Evolutionary conservation across 2,797 vertebrate genomes (phyloP), one percentile per base, ranked within the genome.

Genomic region (Meriones psammophilus): DNA sequence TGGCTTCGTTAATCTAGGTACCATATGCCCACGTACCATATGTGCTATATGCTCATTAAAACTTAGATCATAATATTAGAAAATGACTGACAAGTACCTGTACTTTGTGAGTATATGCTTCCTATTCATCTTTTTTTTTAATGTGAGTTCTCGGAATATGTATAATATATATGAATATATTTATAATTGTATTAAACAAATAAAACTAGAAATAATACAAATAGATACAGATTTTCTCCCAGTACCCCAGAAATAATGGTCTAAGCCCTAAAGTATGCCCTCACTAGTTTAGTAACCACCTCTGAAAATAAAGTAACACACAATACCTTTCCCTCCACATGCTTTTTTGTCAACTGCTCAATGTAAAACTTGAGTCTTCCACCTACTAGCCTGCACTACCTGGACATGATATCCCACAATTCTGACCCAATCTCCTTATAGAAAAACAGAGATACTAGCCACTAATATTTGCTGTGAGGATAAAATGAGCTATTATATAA

Each of bases 401-500:
- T 54, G 17, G 7, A 5, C 68, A 90, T 46, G 6, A 74, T 26
- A 77, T 39, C 54, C 76, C 66, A 73, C 33, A 91, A n/a, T 64
- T 69, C 69, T 79, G 36, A 76, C 50, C 89, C 58, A 50, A 79
- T 81, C 88, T 96, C 26, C 26, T 88, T 54, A 77, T 54, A 30
- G 89, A 89, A 93, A 91, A 92, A 78, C 1, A 83, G 50, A 39
- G 10, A 87, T 80, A 74, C 88, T 80, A 94, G 42, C 33, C 15
- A 58, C 17, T 74, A 18, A 84, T 15, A 33, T 39, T 89, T 68
- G 12, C 18, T 96, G 18, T 91, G 26, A 89, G 24, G 24, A 78
- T 28, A 73, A 91, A 94, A 94, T 94, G 56, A 81, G 56, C 73
- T 81, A 42, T 80, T 85, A 77, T 13, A 86, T 18, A 58, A 83